Evolutionary conservation across 2,888 invertebrate genomes (phyloP).

Genomic region (Dioctria linearis): DNA sequence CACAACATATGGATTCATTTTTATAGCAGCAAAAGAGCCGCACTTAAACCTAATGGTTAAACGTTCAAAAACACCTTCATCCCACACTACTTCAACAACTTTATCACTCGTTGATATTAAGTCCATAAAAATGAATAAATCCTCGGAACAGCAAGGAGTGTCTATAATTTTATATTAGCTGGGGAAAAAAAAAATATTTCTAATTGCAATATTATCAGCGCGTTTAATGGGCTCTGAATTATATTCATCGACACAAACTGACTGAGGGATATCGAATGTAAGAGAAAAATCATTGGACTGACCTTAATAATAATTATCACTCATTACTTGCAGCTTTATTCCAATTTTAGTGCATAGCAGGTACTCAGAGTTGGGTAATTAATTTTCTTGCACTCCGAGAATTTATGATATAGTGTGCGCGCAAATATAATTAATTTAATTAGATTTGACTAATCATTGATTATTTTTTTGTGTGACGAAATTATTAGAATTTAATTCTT

Average conservation of each 20-base stretch:
- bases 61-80: too few species aligned
- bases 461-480: background rate
- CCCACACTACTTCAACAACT: too few species aligned
- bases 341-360: conserved; percentile 3
- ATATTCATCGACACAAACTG: background rate
- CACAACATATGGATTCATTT: too few species aligned
- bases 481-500: background rate
- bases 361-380: background rate
- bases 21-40: too few species aligned
- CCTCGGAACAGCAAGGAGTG: conserved; percentile 11
- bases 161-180: background rate
- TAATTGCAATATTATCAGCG: background rate
- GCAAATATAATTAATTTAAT: background rate
- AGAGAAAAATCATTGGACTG: conserved; percentile 35
- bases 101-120: too few species aligned
- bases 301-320: conserved; percentile 44
- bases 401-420: conserved; percentile 10
- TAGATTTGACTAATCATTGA: background rate
- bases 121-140: background rate
- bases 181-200: background rate
- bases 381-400: background rate
- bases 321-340: conserved; percentile 43
- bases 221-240: conserved; percentile 11
- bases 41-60: too few species aligned
- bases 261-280: background rate